A percentile compares a stretch with the other conserved stretches of the same genome.
These are phyloP conservation scores for Drosophila kikkawai DNA, from an alignment of 1,140 invertebrate genomes.

Conservation along the genomic window DNA sequence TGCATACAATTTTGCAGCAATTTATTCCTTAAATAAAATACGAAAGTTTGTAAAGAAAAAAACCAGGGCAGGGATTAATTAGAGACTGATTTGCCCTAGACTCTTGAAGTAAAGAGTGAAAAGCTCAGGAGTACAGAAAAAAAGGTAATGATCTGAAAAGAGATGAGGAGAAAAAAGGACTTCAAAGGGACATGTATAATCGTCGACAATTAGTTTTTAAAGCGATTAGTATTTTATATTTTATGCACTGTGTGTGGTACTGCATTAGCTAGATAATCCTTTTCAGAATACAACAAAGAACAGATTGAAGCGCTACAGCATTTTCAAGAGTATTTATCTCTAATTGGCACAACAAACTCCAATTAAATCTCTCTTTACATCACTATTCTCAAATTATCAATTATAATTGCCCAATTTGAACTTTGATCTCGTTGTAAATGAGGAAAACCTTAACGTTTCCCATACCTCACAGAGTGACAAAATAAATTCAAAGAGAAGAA, in stretches of 20 bases:
- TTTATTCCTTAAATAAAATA: slow-evolving; percentile 36
- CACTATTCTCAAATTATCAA: neutral
- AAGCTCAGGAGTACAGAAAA: neutral
- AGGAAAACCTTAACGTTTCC: neutral
- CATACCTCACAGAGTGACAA: neutral
- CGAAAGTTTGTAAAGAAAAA: slow-evolving; percentile 3
- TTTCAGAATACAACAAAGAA: neutral
- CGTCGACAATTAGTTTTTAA: neutral
- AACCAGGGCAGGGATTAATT: slow-evolving; percentile 27
- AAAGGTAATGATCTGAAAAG: slow-evolving; percentile 1
- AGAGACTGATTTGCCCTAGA: slow-evolving; percentile 46
- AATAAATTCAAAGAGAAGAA: slow-evolving; percentile 2
- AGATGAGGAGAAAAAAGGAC: neutral
- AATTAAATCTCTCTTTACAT: neutral
- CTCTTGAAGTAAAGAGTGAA: neutral
- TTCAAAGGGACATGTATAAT: neutral
- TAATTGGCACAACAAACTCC: neutral
- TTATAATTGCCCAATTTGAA: neutral
- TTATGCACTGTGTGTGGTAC: neutral
- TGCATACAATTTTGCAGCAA: slow-evolving; percentile 60
- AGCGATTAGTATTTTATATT: neutral
- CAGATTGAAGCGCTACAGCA: neutral
- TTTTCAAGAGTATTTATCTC: neutral
- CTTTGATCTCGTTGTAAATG: neutral
- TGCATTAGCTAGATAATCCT: neutral